Conservation (phyloP, 2,888 invertebrate genomes). For the Nomada ruficornis region DNA sequence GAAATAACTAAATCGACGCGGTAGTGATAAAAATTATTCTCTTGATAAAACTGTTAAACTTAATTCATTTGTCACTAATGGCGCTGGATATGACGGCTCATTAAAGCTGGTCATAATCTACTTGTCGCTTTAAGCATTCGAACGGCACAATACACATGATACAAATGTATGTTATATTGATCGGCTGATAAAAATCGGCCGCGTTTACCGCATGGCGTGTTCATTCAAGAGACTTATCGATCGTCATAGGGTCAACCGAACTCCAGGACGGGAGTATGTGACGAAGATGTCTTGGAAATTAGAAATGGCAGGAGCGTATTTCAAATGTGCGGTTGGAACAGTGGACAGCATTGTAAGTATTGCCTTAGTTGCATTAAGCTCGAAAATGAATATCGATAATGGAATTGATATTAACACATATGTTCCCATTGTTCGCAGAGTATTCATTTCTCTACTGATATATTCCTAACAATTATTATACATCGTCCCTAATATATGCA, state of each 20-base stretch:
- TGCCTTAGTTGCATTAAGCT: too few relatives aligned
- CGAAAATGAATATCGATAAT: too few relatives aligned
- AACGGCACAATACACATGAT: background rate
- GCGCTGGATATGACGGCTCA: background rate
- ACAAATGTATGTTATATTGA: conserved; percentile 11
- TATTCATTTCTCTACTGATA: too few relatives aligned
- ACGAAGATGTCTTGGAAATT: conserved; percentile 88
- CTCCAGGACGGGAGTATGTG: conserved; percentile 91
- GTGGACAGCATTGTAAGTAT: conserved; percentile 91
- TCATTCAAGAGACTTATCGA: conserved; percentile 57
- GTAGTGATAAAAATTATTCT: too few relatives aligned
- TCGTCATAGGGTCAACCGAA: conserved; percentile 91
- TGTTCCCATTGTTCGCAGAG: too few relatives aligned
- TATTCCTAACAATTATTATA: too few relatives aligned
- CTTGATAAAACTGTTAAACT: too few relatives aligned
- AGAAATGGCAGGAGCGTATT: conserved; percentile 83
- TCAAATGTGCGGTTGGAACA: conserved; percentile 92
- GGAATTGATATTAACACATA: too few relatives aligned
- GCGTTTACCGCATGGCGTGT: conserved; percentile 39
- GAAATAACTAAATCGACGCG: too few relatives aligned
- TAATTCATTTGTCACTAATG: conserved; percentile 3
- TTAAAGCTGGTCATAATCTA: conserved; percentile 20
- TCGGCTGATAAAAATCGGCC: conserved; percentile 47
- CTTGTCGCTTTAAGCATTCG: background rate
- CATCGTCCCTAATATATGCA: too few relatives aligned